A percentile compares a stretch with the other conserved stretches of the same genome.
Conservation (phyloP, 2,113 vertebrate genomes). For the Heptranchias perlo region DNA sequence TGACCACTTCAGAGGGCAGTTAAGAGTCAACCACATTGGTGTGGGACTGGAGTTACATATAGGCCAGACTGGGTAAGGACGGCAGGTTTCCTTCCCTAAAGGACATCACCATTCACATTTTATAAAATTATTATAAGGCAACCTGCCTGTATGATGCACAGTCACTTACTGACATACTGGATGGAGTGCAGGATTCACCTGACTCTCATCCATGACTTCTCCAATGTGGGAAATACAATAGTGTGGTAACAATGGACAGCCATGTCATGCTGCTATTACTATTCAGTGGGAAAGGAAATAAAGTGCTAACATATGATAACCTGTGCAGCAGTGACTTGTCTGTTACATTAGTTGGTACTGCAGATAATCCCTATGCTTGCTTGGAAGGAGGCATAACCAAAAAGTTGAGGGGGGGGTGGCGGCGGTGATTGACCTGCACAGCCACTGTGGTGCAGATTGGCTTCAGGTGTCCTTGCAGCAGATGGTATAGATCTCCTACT, state of each 20-base stretch:
- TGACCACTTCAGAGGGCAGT: no score
- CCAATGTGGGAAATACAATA: background rate
- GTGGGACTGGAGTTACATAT: no score
- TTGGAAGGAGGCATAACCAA: background rate
- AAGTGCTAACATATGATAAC: background rate
- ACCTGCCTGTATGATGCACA: background rate
- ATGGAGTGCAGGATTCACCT: background rate
- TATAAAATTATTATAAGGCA: background rate
- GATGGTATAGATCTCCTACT: background rate
- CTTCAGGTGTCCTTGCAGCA: background rate
- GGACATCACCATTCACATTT: background rate
- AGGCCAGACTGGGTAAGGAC: background rate
- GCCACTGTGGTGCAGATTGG: background rate
- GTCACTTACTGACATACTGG: background rate
- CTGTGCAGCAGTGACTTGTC: background rate
- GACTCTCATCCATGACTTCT: background rate
- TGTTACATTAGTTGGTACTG: background rate
- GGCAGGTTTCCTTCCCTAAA: no score
- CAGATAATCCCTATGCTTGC: background rate
- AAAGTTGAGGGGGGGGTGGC: background rate
- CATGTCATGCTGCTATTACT: background rate
- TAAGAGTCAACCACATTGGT: no score
- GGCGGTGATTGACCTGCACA: background rate
- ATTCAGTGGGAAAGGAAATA: background rate
- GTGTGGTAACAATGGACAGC: background rate